Evolutionary conservation across 2,113 vertebrate species (phyloP).

Genomic region (Petrocephalus microphthalmus): DNA sequence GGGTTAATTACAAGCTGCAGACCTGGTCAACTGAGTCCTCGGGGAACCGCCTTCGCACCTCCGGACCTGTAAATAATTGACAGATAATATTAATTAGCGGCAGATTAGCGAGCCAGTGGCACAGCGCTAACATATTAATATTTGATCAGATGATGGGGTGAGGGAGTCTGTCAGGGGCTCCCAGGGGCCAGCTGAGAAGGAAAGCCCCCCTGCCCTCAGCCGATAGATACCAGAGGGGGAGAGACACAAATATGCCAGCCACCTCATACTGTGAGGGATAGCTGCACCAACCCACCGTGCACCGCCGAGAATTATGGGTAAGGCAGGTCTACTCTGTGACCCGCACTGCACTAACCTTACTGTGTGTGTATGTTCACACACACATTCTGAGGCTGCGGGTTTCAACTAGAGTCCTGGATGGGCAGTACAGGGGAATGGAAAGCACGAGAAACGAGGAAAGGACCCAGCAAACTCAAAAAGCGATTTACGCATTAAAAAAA

Average conservation of each 20-base stretch:
- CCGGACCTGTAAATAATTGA: constrained; percentile 83
- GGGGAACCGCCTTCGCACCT: constrained; percentile 86
- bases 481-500: not conserved
- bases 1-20: constrained; percentile 71
- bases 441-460: not conserved
- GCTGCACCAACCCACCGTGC: not conserved
- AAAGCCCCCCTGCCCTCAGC: not conserved
- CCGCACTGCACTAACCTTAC: not conserved
- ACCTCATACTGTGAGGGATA: not conserved
- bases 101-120: constrained; percentile 80
- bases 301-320: not conserved
- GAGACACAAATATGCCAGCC: not conserved
- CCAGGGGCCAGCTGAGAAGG: constrained; percentile 67
- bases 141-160: constrained; percentile 77
- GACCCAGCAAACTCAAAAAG: not conserved
- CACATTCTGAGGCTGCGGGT: not conserved
- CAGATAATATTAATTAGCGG: constrained; percentile 83
- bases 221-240: not conserved
- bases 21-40: constrained; percentile 92
- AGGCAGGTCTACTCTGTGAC: not conserved
- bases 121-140: constrained; percentile 77
- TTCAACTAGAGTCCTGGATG: not conserved
- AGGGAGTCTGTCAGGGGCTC: constrained; percentile 78
- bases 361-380: not conserved
- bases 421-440: not conserved